Percentiles rank a stretch among this genome's conserved stretches.
Conservation (phyloP, 2,113 vertebrate genomes). For the Tyto alba region DNA sequence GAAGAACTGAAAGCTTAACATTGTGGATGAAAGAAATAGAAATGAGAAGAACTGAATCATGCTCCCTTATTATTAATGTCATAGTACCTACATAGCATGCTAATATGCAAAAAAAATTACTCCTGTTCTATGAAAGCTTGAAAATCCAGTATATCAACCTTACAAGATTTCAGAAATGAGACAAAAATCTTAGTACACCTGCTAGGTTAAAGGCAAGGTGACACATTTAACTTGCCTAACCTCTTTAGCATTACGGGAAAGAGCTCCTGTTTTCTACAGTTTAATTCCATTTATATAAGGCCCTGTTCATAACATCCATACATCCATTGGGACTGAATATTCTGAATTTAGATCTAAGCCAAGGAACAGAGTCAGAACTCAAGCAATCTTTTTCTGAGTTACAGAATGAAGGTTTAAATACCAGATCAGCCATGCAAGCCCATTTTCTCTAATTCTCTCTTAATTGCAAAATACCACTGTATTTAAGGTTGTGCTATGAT, state of each 20-base stretch:
- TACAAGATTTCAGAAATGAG: not conserved
- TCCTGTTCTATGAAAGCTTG: not conserved
- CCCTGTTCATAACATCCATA: not conserved
- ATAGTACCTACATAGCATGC: not conserved
- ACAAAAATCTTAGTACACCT: not conserved
- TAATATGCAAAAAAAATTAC: not conserved
- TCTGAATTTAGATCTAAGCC: not conserved
- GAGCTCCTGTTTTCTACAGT: not conserved
- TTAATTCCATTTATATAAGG: not conserved
- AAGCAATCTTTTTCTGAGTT: not conserved
- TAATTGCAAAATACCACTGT: not conserved
- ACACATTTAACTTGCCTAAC: not conserved
- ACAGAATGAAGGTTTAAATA: not conserved
- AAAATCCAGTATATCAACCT: not conserved
- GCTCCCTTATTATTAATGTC: not conserved
- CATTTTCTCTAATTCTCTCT: conserved; percentile 14
- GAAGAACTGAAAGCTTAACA: not conserved
- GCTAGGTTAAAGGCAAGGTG: not conserved
- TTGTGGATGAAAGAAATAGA: not conserved
- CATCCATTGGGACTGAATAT: not conserved
- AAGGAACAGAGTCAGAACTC: not conserved
- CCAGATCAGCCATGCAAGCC: not conserved
- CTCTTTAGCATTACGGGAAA: not conserved
- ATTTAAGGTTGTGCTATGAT: not conserved
- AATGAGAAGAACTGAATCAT: not conserved